Evolutionary conservation across 2,113 vertebrate genomes (phyloP).

Genomic region (Ophiodon elongatus): DNA sequence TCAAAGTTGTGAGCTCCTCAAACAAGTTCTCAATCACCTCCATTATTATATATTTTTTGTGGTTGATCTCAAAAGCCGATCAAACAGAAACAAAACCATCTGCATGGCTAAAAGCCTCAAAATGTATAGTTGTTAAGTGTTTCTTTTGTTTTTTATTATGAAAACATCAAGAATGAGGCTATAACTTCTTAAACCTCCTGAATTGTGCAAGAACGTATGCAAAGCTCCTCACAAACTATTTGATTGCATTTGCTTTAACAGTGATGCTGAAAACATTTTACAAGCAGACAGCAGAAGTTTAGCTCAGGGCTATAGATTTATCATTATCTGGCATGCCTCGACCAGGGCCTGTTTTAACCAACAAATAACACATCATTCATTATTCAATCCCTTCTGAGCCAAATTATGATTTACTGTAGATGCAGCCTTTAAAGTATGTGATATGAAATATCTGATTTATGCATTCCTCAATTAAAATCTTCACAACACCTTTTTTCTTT

Average conservation of each 20-base stretch:
- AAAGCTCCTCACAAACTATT: background rate
- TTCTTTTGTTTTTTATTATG: background rate
- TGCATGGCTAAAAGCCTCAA: background rate
- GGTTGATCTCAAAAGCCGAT: background rate
- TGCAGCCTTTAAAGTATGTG: conserved; percentile 37
- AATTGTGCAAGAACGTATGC: background rate
- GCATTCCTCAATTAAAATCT: conserved; percentile 59
- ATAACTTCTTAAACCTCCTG: background rate
- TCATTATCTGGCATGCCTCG: conserved; percentile 56
- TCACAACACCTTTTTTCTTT: conserved; percentile 62
- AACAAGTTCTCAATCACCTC: background rate
- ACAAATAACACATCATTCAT: conserved; percentile 55
- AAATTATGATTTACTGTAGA: conserved; percentile 55
- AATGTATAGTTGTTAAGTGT: background rate
- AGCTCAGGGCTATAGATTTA: conserved; percentile 52
- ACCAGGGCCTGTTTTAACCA: conserved; percentile 48
- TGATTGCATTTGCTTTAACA: background rate
- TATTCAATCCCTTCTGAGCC: conserved; percentile 52
- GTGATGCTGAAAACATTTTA: conserved; percentile 37
- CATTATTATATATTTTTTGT: background rate
- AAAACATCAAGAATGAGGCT: background rate
- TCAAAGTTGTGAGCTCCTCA: background rate
- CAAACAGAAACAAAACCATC: background rate
- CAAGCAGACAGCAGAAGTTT: conserved; percentile 34
- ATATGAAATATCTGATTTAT: conserved; percentile 75